A percentile compares a stretch with the other conserved stretches of the same genome.
Conservation (phyloP, 2,113 vertebrate genomes). For the Mesocricetus auratus region DNA sequence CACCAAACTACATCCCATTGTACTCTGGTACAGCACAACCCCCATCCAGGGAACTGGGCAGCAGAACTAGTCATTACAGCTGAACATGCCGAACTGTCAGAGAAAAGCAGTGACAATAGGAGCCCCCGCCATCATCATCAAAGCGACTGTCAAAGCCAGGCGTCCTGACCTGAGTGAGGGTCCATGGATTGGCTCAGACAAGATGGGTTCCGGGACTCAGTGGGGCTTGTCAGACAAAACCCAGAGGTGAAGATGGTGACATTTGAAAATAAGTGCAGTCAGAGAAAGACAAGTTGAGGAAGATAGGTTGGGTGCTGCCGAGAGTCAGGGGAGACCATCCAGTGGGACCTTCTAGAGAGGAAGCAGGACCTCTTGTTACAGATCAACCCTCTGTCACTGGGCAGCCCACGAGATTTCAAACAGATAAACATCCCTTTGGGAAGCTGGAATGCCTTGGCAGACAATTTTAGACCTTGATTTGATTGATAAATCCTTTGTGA, state of each 20-base stretch:
- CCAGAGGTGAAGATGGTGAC: conserved; percentile 70
- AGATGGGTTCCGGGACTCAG: conserved; percentile 81
- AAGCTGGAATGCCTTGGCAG: conserved; percentile 89
- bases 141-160: conserved; percentile 82
- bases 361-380: conserved; percentile 86
- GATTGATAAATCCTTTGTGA: conserved; percentile 95
- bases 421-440: conserved; percentile 90
- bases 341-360: conserved; percentile 66
- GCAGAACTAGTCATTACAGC: conserved; percentile 83
- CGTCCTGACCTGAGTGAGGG: conserved; percentile 75
- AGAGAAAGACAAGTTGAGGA: conserved; percentile 74
- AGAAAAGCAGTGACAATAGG: conserved; percentile 78
- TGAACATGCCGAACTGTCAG: conserved; percentile 86
- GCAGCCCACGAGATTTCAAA: conserved; percentile 88
- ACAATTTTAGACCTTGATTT: conserved; percentile 91
- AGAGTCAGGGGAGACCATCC: not conserved
- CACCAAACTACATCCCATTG: conserved; percentile 51
- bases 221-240: conserved; percentile 86
- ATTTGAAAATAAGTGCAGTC: conserved; percentile 75
- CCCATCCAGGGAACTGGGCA: conserved; percentile 68
- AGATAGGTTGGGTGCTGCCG: not conserved
- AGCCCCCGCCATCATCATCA: conserved; percentile 67
- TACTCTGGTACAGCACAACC: conserved; percentile 61
- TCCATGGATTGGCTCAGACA: conserved; percentile 80
- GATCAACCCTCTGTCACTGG: conserved; percentile 89